Percentiles rank a stretch among this genome's conserved stretches.
Conservation (phyloP, 2,888 invertebrate species). For the Acronicta alni region DNA sequence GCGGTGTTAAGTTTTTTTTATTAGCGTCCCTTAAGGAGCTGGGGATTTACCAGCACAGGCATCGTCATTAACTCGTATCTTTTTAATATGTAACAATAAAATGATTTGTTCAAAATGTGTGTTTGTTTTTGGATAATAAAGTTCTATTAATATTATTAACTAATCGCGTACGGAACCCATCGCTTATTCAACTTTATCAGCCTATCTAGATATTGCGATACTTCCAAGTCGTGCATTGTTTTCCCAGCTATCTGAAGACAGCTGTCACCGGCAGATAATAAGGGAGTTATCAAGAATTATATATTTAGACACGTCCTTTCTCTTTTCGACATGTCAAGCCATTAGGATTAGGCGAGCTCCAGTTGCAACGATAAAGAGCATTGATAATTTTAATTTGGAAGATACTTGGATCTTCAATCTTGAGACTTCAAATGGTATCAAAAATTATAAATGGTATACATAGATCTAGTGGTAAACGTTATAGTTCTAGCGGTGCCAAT, state of each 20-base stretch:
- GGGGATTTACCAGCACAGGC: too few relatives aligned
- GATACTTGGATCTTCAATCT: too few relatives aligned
- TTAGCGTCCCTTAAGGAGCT: too few relatives aligned
- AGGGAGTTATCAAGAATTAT: slow-evolving; percentile 63
- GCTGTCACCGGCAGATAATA: slow-evolving; percentile 72
- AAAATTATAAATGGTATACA: not conserved
- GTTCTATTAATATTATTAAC: not conserved
- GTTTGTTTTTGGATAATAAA: too few relatives aligned
- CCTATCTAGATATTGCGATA: slow-evolving; percentile 43
- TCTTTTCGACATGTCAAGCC: slow-evolving; percentile 52
- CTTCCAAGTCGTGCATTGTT: slow-evolving; percentile 67
- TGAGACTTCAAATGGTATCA: too few relatives aligned
- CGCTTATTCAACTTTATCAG: slow-evolving; percentile 31
- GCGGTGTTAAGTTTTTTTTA: too few relatives aligned
- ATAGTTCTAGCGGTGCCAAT: too few relatives aligned
- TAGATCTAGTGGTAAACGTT: too few relatives aligned
- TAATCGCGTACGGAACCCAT: slow-evolving; percentile 25
- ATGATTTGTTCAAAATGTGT: too few relatives aligned
- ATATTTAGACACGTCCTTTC: slow-evolving; percentile 67
- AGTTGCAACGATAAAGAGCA: slow-evolving; percentile 20
- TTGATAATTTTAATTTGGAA: not conserved
- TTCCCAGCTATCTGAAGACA: slow-evolving; percentile 71
- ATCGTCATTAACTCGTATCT: too few relatives aligned
- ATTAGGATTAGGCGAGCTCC: slow-evolving; percentile 41
- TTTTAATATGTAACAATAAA: too few relatives aligned